A percentile compares a stretch with the other conserved stretches of the same genome.
These are phyloP conservation scores for Ahaetulla prasina DNA, from an alignment of 2,113 vertebrate genomes.

Conservation along the genomic window DNA sequence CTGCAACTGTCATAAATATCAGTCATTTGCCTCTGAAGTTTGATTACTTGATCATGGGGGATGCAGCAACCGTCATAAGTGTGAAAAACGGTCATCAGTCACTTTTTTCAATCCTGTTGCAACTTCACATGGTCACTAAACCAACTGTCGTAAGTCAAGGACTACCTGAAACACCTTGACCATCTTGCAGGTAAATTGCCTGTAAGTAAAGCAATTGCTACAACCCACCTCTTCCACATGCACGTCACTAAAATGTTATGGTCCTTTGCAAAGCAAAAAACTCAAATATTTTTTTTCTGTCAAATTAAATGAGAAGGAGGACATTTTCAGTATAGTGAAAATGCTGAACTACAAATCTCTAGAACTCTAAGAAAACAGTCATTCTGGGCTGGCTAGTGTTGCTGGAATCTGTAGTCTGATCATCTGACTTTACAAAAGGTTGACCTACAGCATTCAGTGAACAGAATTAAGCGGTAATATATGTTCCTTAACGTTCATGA, in stretches of 20 bases:
- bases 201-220: not conserved
- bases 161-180: not conserved
- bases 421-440: not conserved
- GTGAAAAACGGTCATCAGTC: too few relatives aligned
- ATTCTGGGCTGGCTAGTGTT: not conserved
- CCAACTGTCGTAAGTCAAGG: not conserved
- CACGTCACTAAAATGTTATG: not conserved
- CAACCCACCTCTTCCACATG: not conserved
- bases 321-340: not conserved
- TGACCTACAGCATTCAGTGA: conserved; percentile 1
- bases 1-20: too few relatives aligned
- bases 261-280: not conserved
- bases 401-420: not conserved
- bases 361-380: not conserved
- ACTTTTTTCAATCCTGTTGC: not conserved
- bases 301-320: not conserved
- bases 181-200: not conserved
- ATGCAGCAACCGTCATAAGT: too few relatives aligned
- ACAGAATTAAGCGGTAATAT: conserved; percentile 29
- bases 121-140: not conserved
- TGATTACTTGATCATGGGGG: too few relatives aligned
- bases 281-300: not conserved
- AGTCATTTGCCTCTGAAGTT: too few relatives aligned
- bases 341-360: not conserved
- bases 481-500: conserved; percentile 17